Base-by-base conservation (phyloP, 2,888 invertebrate species). In the Trachelus troglodyta region DNA sequence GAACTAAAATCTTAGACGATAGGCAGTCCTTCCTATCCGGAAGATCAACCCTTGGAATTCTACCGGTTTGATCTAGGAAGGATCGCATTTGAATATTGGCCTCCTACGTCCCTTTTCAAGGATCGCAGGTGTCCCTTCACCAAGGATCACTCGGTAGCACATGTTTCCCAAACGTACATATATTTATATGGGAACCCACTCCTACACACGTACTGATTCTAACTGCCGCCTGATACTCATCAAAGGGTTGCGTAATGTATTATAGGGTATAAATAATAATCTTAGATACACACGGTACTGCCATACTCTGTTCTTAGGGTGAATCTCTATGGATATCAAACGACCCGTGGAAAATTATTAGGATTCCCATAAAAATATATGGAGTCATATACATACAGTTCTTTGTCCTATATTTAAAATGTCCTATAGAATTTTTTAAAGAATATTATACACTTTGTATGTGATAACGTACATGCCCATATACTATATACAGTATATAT, bases 61-160 rank as follows among this genome's bases (percentile, higher is more conserved):
- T 56, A 56, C 56, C 56, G 56, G 56, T 56, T 56, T 56, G 56
- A 56, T 56, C 56, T 56, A 56, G 56, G 56, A 56, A 23, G 83
- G 80, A 79, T 78, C 78, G 85, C 86, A 90, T 90, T 90, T 89
- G 86, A 90, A 90, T 90, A 90, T 89, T 88, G 87, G 87, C 88
- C 88, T 89, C 84, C 87, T 85, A 86, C 86, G 80, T 82, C 77
- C 68, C 85, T 82, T 85, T 87, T 85, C 82, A 85, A 74, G 68
- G 73, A 76, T 87, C 83, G 86, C 88, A 88, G 88, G 88, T 88
- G 88, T 71, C 71, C 71, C 33, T 34, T 31, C 34, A 33, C 31
- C 71, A 34, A 71, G 71, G 56, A 56, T 56, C 56, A 23, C 56
- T 2, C 56, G 23, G 71, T 31, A 71, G 33, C 71, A 34, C 71